Evolutionary conservation across 2,113 vertebrate species (phyloP), one percentile per base, ranked within the genome.

Genomic region (Lontra canadensis): DNA sequence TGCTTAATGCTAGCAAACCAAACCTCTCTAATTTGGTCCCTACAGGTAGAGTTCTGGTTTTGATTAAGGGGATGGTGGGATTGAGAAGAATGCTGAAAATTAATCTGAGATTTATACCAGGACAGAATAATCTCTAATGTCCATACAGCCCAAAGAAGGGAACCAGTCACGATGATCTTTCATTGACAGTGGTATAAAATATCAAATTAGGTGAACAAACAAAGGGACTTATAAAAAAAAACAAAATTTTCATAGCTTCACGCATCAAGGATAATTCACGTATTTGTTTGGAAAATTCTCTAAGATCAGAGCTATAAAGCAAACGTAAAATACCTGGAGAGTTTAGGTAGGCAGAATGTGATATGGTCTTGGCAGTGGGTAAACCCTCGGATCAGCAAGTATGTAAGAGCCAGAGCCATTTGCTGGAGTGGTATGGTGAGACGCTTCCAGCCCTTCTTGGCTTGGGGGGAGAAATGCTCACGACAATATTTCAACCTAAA

Each of bases 291-390:
- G 94, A n/a, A 79, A 17, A 14, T 74, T 69, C 44, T 94, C 83
- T 36, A 13, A 59, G 88, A 42, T 85, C 67, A 36, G 26, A 94
- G 61, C 31, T 36, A 14, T 78, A 17, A 92, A 73, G 13, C 96
- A 73, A 13, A 52, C 31, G 21, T 23, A 23, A 11, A 14, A 31
- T 31, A 39, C 82, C 96, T 20, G 65, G 44, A 31, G 92, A 9
- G 42, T 55, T 59, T 20, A 82, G 88, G 90, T 85, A 15, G 88
- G 94, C 97, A 81, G 94, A 97, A 93, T 95, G 81, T 57, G 95
- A 95, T 93, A 20, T 0, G 26, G 74, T 4, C 74, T 49, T 96
- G 97, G 97, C 95, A 4, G 18, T 0, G 11, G 26, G 47, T 1
- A 6, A 78, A 11, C 29, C 29, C 47, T 12, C 2, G 2, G 76